phyloP scores from a whole-genome alignment of 2,113 vertebrate genomes.

The Hassar affinis region DNA sequence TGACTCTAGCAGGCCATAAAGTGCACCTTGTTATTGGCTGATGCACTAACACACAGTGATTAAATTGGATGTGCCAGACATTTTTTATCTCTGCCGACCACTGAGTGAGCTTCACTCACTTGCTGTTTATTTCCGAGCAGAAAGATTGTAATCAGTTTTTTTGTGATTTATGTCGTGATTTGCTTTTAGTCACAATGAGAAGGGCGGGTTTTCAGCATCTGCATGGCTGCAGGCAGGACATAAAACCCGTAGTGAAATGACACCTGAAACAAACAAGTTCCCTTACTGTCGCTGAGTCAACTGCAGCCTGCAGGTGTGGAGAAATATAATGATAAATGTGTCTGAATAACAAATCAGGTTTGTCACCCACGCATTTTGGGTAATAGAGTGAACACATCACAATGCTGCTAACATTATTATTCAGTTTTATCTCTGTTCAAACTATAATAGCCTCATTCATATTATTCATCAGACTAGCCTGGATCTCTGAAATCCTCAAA shows the following conservation, averaged over 20 bases:
- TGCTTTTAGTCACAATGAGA: conserved; percentile 27
- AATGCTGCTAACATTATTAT: conserved; percentile 5
- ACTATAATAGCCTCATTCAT: not conserved
- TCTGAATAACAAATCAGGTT: conserved; percentile 22
- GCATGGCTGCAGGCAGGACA: conserved; percentile 30
- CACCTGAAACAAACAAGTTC: conserved; percentile 45
- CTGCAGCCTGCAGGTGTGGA: conserved; percentile 39
- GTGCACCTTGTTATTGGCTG: conserved; percentile 36
- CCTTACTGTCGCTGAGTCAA: conserved; percentile 11
- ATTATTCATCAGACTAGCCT: conserved; percentile 1
- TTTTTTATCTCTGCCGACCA: conserved; percentile 34
- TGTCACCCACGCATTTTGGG: not conserved
- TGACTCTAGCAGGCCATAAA: conserved; percentile 31
- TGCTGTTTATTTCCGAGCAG: conserved; percentile 42
- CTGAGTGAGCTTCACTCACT: conserved; percentile 32
- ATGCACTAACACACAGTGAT: conserved; percentile 37
- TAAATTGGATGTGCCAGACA: conserved; percentile 34
- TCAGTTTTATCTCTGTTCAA: not conserved
- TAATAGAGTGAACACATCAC: conserved; percentile 19
- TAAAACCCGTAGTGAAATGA: conserved; percentile 44
- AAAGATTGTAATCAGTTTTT: conserved; percentile 29
- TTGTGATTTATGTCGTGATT: conserved; percentile 40
- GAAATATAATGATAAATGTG: conserved; percentile 47
- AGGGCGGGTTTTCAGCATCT: conserved; percentile 9
- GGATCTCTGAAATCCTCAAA: not conserved